Conservation (phyloP, 2,113 vertebrate genomes). For the Channa maculata region DNA sequence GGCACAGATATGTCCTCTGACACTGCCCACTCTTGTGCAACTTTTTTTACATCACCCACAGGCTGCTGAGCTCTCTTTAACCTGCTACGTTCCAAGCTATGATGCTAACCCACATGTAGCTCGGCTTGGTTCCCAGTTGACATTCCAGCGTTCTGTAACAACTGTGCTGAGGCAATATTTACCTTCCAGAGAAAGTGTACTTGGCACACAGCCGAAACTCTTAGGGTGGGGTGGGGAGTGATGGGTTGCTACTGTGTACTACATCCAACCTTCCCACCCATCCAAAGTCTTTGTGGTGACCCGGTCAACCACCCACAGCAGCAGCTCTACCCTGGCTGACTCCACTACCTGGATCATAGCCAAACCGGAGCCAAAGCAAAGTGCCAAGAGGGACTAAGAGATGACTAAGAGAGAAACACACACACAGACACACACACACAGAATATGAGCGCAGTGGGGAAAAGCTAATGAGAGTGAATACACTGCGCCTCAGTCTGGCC, state of each 20-base stretch:
- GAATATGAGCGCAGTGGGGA: conserved; percentile 50
- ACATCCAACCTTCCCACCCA: conserved; percentile 72
- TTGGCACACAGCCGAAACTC: conserved; percentile 75
- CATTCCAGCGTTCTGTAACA: conserved; percentile 67
- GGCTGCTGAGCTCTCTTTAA: conserved; percentile 38
- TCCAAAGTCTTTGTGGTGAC: conserved; percentile 71
- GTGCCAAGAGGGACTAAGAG: conserved; percentile 57
- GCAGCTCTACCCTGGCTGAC: conserved; percentile 55
- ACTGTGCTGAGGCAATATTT: conserved; percentile 77
- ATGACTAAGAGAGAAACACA: conserved; percentile 17
- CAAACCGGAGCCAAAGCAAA: conserved; percentile 73
- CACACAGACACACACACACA: conserved; percentile 36
- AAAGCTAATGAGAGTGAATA: conserved; percentile 57
- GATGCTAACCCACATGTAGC: conserved; percentile 49
- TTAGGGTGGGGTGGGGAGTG: conserved; percentile 38
- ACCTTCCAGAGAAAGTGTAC: conserved; percentile 76
- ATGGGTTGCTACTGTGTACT: conserved; percentile 69
- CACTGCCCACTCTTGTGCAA: conserved; percentile 54
- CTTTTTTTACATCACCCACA: conserved; percentile 68
- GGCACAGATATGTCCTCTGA: conserved; percentile 55
- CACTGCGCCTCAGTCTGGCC: conserved; percentile 57
- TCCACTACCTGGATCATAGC: conserved; percentile 74
- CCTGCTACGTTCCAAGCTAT: conserved; percentile 31
- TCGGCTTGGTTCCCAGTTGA: conserved; percentile 58
- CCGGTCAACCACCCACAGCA: conserved; percentile 71